Conservation (phyloP, 1,140 invertebrate genomes). For the Brachionus koreanus region DNA sequence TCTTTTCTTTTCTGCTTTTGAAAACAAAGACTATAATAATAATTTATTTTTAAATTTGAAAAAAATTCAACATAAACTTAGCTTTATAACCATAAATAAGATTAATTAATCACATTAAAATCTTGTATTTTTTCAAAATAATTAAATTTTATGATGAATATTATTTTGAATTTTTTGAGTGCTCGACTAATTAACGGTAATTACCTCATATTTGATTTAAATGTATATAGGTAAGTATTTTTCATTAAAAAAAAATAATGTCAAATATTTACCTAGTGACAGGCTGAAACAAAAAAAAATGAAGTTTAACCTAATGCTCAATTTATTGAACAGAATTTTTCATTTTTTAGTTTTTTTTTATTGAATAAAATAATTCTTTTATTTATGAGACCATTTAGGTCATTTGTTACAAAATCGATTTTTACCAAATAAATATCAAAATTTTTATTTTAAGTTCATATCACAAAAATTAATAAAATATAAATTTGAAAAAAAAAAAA, state of each 20-base stretch:
- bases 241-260: not conserved
- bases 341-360: not conserved
- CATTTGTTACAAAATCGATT: not conserved
- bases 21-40: not conserved
- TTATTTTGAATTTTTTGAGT: not conserved
- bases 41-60: not conserved
- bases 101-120: not conserved
- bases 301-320: no score
- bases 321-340: not conserved
- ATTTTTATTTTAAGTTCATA: not conserved
- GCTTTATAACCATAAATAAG: not conserved
- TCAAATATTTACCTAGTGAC: not conserved
- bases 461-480: not conserved
- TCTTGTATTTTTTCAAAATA: not conserved
- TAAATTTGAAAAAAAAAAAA: not conserved
- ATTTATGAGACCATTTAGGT: not conserved
- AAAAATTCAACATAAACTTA: not conserved
- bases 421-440: not conserved
- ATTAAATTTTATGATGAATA: not conserved
- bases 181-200: not conserved
- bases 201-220: not conserved
- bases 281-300: not conserved
- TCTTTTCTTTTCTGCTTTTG: not conserved
- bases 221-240: not conserved
- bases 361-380: not conserved